These are phyloP conservation scores for Chionomys nivalis DNA, from an alignment of 2,113 vertebrate genomes.

Conservation along the genomic window DNA sequence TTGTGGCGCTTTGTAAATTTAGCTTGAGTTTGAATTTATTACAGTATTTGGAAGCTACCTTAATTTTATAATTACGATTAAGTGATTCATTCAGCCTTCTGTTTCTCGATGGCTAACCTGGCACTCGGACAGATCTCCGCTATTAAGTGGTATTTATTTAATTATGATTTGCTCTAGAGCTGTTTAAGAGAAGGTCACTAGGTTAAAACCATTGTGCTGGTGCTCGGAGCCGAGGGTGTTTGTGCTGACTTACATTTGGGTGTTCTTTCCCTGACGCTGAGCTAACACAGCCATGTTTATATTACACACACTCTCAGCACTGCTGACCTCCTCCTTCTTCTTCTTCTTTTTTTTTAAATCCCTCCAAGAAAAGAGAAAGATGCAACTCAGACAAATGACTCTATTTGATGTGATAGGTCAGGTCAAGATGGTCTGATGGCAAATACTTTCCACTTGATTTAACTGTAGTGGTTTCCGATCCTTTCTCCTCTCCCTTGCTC, in stretches of 20 bases:
- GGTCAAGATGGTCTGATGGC: neutral
- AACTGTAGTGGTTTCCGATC: neutral
- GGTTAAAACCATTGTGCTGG: slow-evolving; percentile 79
- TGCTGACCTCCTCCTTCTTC: neutral
- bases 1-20: slow-evolving; percentile 75
- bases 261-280: slow-evolving; percentile 59
- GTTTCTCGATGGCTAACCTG: slow-evolving; percentile 74
- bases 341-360: slow-evolving; percentile 3
- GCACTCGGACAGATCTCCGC: slow-evolving; percentile 72
- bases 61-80: slow-evolving; percentile 82
- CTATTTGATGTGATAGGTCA: slow-evolving; percentile 51
- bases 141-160: slow-evolving; percentile 83
- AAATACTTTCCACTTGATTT: slow-evolving; percentile 16
- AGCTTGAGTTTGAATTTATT: slow-evolving; percentile 78
- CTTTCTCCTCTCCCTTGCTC: neutral
- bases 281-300: slow-evolving; percentile 70
- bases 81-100: slow-evolving; percentile 75
- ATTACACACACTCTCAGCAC: slow-evolving; percentile 65
- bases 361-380: slow-evolving; percentile 56
- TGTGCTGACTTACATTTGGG: slow-evolving; percentile 67
- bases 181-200: slow-evolving; percentile 81
- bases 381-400: slow-evolving; percentile 45
- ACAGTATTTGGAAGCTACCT: slow-evolving; percentile 82
- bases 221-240: slow-evolving; percentile 55
- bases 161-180: slow-evolving; percentile 82